These are phyloP conservation scores for Mya arenaria DNA, from an alignment of 1,140 invertebrate genomes.

Conservation along the genomic window DNA sequence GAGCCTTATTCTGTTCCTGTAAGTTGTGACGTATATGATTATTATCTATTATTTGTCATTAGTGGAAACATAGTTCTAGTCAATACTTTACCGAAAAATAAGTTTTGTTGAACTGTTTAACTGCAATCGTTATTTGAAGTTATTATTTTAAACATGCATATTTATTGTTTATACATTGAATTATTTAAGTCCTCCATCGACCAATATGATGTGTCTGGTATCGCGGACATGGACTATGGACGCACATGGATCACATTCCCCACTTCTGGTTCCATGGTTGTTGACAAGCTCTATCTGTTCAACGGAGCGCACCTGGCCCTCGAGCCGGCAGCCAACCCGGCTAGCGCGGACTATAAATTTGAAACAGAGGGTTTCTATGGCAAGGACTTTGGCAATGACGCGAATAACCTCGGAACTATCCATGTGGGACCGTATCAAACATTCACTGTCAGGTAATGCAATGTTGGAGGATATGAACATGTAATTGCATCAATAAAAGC, in stretches of 20 bases:
- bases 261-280: slow-evolving; percentile 38
- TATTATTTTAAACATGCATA: too few relatives aligned
- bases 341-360: slow-evolving; percentile 41
- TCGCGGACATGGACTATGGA: slow-evolving; percentile 60
- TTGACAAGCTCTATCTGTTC: slow-evolving; percentile 66
- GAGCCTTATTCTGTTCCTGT: slow-evolving; percentile 25
- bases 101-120: too few relatives aligned
- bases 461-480: background rate
- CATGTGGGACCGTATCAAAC: slow-evolving; percentile 66
- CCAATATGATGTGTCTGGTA: slow-evolving; percentile 28
- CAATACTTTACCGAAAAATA: too few relatives aligned
- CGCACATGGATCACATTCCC: slow-evolving; percentile 69
- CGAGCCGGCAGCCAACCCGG: slow-evolving; percentile 55
- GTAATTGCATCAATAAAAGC: too few relatives aligned
- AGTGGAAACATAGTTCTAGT: too few relatives aligned
- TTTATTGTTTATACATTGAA: too few relatives aligned
- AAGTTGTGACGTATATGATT: background rate
- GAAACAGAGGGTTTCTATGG: slow-evolving; percentile 59
- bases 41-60: background rate
- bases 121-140: too few relatives aligned
- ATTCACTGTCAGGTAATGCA: slow-evolving; percentile 53
- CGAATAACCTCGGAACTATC: slow-evolving; percentile 61
- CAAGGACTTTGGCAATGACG: slow-evolving; percentile 56
- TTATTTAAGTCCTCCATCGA: slow-evolving; percentile 47
- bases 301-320: slow-evolving; percentile 71